These are phyloP conservation scores for Drosophila murphyi DNA, from an alignment of 1,140 invertebrate species.

Conservation along the genomic window DNA sequence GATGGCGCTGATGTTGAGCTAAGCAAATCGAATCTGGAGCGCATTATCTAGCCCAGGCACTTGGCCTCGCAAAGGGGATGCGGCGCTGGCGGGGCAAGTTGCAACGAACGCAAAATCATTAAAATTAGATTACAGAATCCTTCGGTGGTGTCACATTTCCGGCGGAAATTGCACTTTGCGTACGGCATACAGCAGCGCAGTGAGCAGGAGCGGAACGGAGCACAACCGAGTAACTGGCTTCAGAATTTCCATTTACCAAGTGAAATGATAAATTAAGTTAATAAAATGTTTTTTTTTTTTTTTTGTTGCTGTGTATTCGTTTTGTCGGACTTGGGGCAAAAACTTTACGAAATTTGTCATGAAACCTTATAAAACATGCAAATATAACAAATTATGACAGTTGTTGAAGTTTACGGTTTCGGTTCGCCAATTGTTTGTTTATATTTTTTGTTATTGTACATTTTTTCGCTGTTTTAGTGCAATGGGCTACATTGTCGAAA, in stretches of 20 bases:
- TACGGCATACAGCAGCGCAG: slow-evolving; percentile 38
- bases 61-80: slow-evolving; percentile 38
- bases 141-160: slow-evolving; percentile 75
- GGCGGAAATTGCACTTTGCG: slow-evolving; percentile 80
- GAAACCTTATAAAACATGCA: slow-evolving; percentile 70
- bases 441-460: slow-evolving; percentile 8
- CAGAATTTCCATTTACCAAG: slow-evolving; percentile 28
- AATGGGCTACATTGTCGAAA: slow-evolving; percentile 27
- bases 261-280: slow-evolving; percentile 76
- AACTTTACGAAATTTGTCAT: slow-evolving; percentile 64
- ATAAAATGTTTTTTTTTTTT: slow-evolving; percentile 61
- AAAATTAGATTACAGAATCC: slow-evolving; percentile 80
- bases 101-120: slow-evolving; percentile 73
- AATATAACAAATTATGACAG: slow-evolving; percentile 59
- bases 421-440: slow-evolving; percentile 18
- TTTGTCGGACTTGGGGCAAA: slow-evolving; percentile 34
- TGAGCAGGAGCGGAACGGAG: background rate
- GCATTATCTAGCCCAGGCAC: slow-evolving; percentile 42
- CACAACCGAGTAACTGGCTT: slow-evolving; percentile 15
- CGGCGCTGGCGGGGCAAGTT: slow-evolving; percentile 16
- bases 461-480: slow-evolving; percentile 5
- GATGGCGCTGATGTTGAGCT: slow-evolving; percentile 16
- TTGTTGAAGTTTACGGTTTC: slow-evolving; percentile 21
- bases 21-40: slow-evolving; percentile 63
- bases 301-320: slow-evolving; percentile 11